Conservation (phyloP, 2,113 vertebrate genomes). For the Sinocyclocheilus anophthalmus region DNA sequence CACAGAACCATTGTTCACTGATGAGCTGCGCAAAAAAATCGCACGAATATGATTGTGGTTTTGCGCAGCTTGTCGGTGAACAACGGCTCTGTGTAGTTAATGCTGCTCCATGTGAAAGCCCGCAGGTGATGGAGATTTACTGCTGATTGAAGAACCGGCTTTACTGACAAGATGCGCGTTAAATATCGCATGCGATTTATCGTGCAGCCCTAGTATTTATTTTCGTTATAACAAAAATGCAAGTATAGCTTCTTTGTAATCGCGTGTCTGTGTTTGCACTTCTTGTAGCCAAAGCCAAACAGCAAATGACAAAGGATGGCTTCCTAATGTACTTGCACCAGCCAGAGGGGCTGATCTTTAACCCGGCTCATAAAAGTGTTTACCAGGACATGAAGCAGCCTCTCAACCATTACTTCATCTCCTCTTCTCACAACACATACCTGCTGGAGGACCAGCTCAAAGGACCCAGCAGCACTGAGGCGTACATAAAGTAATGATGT, state of each 20-base stretch:
- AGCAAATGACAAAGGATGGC: constrained; percentile 90
- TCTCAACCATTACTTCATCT: constrained; percentile 93
- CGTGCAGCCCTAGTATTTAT: background rate
- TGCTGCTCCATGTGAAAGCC: too few relatives aligned
- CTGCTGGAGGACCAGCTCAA: constrained; percentile 92
- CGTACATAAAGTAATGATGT: constrained; percentile 86
- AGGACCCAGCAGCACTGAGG: constrained; percentile 94
- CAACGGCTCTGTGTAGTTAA: too few relatives aligned
- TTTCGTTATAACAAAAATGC: background rate
- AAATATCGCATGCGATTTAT: too few relatives aligned
- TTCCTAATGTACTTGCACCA: constrained; percentile 91
- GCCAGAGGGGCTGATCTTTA: constrained; percentile 80
- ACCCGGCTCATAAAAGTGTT: constrained; percentile 75
- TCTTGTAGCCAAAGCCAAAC: constrained; percentile 81
- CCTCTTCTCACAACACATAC: constrained; percentile 97
- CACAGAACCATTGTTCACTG: too few relatives aligned
- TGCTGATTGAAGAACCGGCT: too few relatives aligned
- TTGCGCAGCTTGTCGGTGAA: too few relatives aligned
- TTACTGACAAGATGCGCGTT: too few relatives aligned
- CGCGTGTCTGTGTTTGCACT: constrained; percentile 16
- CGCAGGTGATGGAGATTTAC: too few relatives aligned
- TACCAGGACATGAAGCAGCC: constrained; percentile 96
- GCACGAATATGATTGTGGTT: too few relatives aligned
- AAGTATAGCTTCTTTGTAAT: background rate
- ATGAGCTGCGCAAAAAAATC: too few relatives aligned